phyloP scores from a whole-genome alignment of 2,113 vertebrate species.

The Melanocharis versteri region DNA sequence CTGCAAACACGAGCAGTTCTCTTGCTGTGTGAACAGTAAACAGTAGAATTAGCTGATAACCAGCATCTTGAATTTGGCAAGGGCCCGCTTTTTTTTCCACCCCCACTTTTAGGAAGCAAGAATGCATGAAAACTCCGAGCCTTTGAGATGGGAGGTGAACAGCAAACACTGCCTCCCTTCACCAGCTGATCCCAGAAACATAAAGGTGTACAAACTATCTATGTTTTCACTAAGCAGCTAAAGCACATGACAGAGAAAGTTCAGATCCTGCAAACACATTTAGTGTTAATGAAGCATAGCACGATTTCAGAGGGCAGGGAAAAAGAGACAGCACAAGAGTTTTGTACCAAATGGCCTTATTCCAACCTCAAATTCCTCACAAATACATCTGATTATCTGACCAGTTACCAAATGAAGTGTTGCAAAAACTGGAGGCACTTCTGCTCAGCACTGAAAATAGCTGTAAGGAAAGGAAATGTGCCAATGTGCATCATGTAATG shows the following conservation, averaged over 20 bases:
- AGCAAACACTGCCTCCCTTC: background rate
- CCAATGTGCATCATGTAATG: accelerated
- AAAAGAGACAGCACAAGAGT: background rate
- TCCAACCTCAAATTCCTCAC: background rate
- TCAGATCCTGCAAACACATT: background rate
- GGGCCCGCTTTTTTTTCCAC: background rate
- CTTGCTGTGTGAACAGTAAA: background rate
- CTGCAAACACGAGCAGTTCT: background rate
- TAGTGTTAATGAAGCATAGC: background rate
- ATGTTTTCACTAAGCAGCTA: background rate
- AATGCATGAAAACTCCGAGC: background rate
- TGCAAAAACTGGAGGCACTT: background rate
- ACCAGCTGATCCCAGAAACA: conserved; percentile 9
- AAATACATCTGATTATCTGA: background rate
- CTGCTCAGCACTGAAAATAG: background rate
- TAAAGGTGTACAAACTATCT: background rate
- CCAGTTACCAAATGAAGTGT: background rate
- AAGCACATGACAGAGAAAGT: background rate
- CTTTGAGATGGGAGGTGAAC: background rate
- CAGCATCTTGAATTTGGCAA: background rate
- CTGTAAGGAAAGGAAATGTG: background rate
- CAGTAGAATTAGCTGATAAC: conserved; percentile 1
- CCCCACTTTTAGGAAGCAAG: background rate
- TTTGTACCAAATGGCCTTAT: background rate
- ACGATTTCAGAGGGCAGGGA: background rate